phyloP scores from a whole-genome alignment of 2,797 vertebrate species.

The Pelodytes ibericus region DNA sequence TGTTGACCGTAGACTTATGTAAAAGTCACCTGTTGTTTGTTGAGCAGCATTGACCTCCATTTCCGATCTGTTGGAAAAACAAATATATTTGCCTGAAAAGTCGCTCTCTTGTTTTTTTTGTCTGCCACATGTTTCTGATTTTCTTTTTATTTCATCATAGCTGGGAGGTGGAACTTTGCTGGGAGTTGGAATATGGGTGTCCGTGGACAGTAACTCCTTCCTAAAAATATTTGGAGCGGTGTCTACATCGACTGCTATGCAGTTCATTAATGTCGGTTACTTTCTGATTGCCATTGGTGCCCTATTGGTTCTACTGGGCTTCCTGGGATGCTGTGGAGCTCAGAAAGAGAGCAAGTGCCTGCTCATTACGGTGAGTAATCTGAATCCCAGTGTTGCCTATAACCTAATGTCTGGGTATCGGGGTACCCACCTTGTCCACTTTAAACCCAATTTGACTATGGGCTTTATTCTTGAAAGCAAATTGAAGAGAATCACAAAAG shows the following conservation, averaged over 20 bases:
- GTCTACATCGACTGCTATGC: slow-evolving; percentile 63
- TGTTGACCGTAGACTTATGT: too few relatives aligned
- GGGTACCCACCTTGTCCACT: too few relatives aligned
- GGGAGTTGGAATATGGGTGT: slow-evolving; percentile 86
- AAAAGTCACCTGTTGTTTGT: too few relatives aligned
- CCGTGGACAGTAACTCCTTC: slow-evolving; percentile 74
- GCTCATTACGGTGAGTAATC: slow-evolving; percentile 79
- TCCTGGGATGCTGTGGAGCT: slow-evolving; percentile 83
- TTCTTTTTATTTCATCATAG: slow-evolving; percentile 63
- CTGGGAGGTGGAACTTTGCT: slow-evolving; percentile 77
- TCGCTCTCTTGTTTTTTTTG: too few relatives aligned
- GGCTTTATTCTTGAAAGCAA: too few relatives aligned
- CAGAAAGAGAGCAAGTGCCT: slow-evolving; percentile 87
- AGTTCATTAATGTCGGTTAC: slow-evolving; percentile 81
- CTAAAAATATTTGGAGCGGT: slow-evolving; percentile 73
- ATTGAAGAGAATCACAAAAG: too few relatives aligned
- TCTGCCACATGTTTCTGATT: slow-evolving; percentile 33
- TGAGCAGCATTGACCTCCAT: too few relatives aligned
- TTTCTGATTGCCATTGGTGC: slow-evolving; percentile 81
- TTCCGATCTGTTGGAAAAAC: too few relatives aligned
- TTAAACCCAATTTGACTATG: too few relatives aligned
- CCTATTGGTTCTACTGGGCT: slow-evolving; percentile 77
- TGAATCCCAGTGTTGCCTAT: not conserved
- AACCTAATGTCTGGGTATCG: too few relatives aligned
- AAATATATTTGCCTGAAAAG: too few relatives aligned